Base-by-base conservation (phyloP, 2,797 vertebrate species). In the Pristis pectinata region DNA sequence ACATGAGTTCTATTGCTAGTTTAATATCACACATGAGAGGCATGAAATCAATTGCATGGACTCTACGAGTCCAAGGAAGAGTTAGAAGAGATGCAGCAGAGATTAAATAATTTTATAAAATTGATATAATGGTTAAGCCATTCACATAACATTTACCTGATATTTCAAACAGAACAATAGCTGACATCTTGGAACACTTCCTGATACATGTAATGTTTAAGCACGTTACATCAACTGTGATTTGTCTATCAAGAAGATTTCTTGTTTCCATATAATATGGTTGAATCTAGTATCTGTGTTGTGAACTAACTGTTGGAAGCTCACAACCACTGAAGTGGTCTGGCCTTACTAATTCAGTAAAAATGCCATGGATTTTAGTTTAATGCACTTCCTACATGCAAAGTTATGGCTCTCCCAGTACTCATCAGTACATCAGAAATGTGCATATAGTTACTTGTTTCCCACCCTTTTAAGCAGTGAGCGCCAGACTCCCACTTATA, bases 161-260 rank as follows among this genome's bases (percentile, higher is more conserved):
- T 93, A 93, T 93, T 30, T 74, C 70, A 41, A 93, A 72, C 22
- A 41, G 49, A 93, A 93, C 67, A 93, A 4, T 9, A 93, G 67
- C 67, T 93, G 64, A 93, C 91, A 74, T 49, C 41, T 74, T 49
- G 19, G 91, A 22, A 27, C 67, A 72, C 44, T 93, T 34, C 72
- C 44, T 74, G 37, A 72, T 93, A 93, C 8, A 30, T 44, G 61
- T 41, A 64, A 67, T 44, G 67, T 17, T 92, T 17, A 93, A 64
- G 22, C 64, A 93, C 74, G 67, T 93, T 74, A 49, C n/a, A n/a
- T 15, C 13, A 41, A 93, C 24, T 93, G 64, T 30, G 92, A 49
- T 93, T 74, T 34, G 41, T 93, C 93, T 70, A 70, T 19, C 11
- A 70, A 92, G 30, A 93, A 34, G 24, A 49, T 37, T 44, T 67